These are phyloP conservation scores for Tolypeutes matacus DNA, from an alignment of 2,797 vertebrate species.

Conservation along the genomic window DNA sequence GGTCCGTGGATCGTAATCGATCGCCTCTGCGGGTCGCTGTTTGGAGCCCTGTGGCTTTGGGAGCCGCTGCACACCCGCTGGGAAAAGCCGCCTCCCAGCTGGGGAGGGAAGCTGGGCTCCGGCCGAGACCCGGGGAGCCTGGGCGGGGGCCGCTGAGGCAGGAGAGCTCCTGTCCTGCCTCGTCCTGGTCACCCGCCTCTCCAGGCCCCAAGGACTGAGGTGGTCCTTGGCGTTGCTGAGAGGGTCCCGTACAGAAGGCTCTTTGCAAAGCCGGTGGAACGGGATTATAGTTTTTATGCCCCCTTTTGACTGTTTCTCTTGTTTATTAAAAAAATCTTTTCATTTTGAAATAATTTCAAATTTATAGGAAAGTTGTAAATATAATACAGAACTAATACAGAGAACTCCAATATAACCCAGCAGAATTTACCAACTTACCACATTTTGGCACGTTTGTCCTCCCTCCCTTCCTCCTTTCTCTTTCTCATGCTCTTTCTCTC, in stretches of 20 bases:
- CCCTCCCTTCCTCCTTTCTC: too few species aligned
- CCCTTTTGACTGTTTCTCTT: neutral
- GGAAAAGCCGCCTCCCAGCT: too few species aligned
- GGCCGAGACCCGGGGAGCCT: neutral
- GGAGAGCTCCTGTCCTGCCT: neutral
- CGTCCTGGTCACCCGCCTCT: neutral
- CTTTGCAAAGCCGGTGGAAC: neutral
- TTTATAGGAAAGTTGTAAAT: too few species aligned
- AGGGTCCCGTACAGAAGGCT: neutral
- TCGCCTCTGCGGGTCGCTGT: neutral
- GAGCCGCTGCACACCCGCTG: too few species aligned
- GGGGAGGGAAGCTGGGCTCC: neutral
- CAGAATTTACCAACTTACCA: too few species aligned
- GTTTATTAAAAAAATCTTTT: too few species aligned
- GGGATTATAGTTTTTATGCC: neutral
- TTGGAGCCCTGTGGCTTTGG: neutral
- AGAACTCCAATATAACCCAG: too few species aligned
- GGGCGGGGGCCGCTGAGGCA: neutral
- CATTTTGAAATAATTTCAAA: too few species aligned
- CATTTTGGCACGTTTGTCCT: too few species aligned
- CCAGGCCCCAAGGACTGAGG: neutral
- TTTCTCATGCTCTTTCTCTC: too few species aligned
- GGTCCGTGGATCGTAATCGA: neutral
- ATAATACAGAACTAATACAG: too few species aligned
- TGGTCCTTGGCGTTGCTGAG: neutral